Conservation (phyloP, 2,888 invertebrate species). For the Chaitophorus viminalis region DNA sequence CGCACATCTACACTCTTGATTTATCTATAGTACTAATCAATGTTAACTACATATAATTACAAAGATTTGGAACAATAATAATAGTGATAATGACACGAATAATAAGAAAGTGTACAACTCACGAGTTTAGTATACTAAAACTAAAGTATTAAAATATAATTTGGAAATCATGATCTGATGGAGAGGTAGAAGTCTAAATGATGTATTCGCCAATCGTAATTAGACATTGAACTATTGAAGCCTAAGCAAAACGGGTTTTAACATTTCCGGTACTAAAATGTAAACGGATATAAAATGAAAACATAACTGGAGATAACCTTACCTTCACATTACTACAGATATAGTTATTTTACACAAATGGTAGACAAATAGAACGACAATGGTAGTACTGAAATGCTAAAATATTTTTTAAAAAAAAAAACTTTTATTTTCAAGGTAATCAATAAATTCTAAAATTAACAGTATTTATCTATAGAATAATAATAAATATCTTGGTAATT, state of each 20-base stretch:
- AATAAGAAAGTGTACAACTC: constrained; percentile 18
- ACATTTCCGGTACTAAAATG: constrained; percentile 35
- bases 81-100: neutral
- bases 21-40: neutral
- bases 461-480: neutral
- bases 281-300: neutral
- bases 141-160: neutral
- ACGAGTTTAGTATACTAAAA: neutral
- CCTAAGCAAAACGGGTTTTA: constrained; percentile 9
- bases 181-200: neutral
- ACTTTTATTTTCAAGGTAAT: constrained; percentile 40
- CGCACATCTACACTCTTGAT: too few species aligned
- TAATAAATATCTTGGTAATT: neutral
- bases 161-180: neutral
- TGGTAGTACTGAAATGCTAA: neutral
- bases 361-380: too few species aligned
- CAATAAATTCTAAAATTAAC: neutral
- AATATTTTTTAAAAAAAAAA: constrained; percentile 4
- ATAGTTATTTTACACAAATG: constrained; percentile 28
- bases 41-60: neutral
- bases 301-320: constrained; percentile 29
- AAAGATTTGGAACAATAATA: neutral
- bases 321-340: constrained; percentile 39
- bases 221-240: neutral
- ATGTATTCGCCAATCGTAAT: neutral